These are phyloP conservation scores for Gadus chalcogrammus DNA, from an alignment of 2,113 vertebrate species.

Conservation along the genomic window DNA sequence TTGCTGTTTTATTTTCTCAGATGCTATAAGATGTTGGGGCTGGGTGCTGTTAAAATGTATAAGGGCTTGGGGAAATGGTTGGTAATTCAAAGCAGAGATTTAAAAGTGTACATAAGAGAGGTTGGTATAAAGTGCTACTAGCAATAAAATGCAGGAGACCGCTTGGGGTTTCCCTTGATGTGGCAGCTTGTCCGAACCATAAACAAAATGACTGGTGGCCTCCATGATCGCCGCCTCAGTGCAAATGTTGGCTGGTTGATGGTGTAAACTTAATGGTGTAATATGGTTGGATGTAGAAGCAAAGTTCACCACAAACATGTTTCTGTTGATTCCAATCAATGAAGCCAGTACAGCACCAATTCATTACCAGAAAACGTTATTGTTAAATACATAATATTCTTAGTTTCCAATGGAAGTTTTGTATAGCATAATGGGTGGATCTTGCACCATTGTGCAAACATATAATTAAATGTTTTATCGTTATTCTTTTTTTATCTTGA, in stretches of 20 bases:
- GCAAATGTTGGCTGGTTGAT: conserved; percentile 34
- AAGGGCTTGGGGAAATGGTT: conserved; percentile 71
- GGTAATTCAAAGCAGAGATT: conserved; percentile 80
- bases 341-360: no score
- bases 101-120: conserved; percentile 76
- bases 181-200: conserved; percentile 71
- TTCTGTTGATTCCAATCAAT: neutral
- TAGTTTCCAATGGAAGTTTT: no score
- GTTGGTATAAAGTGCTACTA: conserved; percentile 79
- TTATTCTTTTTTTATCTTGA: neutral
- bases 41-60: conserved; percentile 61
- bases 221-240: conserved; percentile 50
- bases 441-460: no score
- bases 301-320: conserved; percentile 4
- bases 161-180: conserved; percentile 82
- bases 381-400: no score
- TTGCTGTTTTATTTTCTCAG: conserved; percentile 36
- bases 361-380: no score
- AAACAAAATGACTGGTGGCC: conserved; percentile 62
- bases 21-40: conserved; percentile 50
- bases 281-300: neutral
- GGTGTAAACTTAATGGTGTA: conserved; percentile 40
- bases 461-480: conserved; percentile 13
- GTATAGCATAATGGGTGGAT: no score
- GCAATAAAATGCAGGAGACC: conserved; percentile 78